Conservation (phyloP, 2,888 invertebrate genomes). For the Pseudococcus viburni region DNA sequence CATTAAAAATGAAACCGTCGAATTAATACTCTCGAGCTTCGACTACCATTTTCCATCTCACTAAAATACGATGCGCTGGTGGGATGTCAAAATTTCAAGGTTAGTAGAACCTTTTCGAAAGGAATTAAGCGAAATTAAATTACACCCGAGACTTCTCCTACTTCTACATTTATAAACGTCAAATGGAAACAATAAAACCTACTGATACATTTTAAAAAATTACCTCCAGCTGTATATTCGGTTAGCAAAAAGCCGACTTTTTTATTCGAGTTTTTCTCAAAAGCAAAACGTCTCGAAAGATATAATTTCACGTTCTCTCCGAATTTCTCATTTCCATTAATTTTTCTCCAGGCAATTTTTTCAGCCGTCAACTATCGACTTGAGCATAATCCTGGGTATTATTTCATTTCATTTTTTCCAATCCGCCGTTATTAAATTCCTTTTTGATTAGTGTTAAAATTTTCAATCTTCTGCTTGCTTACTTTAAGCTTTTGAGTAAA, state of each 20-base stretch:
- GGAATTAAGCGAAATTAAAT: slow-evolving; percentile 31
- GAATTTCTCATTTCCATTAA: background rate
- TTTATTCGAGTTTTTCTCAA: background rate
- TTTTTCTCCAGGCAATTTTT: background rate
- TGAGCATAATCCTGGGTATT: background rate
- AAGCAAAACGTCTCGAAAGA: background rate
- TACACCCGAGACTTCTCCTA: background rate
- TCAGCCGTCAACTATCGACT: background rate
- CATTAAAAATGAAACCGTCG: background rate
- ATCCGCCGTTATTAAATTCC: background rate
- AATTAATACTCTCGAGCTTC: background rate
- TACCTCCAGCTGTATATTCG: slow-evolving; percentile 12
- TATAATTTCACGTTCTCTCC: slow-evolving; percentile 8
- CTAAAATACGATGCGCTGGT: background rate
- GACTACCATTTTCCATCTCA: background rate
- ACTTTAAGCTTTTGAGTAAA: slow-evolving; percentile 32
- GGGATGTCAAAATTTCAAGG: slow-evolving; percentile 32
- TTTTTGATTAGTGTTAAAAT: background rate
- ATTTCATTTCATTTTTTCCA: background rate
- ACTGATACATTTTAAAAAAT: slow-evolving; percentile 13
- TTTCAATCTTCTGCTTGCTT: slow-evolving; percentile 11
- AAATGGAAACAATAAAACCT: slow-evolving; percentile 16
- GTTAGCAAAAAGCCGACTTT: background rate
- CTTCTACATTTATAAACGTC: background rate
- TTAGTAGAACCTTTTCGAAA: slow-evolving; percentile 40